A percentile compares a stretch with the other conserved stretches of the same genome.
These are phyloP conservation scores for Turdus rufiventris DNA, from an alignment of 2,113 vertebrate species.

Conservation along the genomic window DNA sequence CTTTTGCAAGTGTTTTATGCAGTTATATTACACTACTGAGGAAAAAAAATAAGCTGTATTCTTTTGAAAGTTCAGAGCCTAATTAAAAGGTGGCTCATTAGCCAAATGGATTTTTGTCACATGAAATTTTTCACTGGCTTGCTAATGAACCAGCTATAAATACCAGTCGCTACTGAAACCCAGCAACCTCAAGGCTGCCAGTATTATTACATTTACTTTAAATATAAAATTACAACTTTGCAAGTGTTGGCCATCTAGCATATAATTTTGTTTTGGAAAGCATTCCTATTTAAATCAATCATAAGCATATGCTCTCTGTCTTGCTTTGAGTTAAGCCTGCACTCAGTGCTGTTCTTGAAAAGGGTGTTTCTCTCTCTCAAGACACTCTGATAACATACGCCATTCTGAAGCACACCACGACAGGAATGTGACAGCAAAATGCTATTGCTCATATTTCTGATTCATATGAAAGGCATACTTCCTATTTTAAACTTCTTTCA, in stretches of 20 bases:
- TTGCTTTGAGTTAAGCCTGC: background rate
- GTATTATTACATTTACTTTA: background rate
- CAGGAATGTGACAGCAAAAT: background rate
- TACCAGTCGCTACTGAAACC: background rate
- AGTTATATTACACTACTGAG: background rate
- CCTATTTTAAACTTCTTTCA: background rate
- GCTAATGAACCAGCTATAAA: conserved; percentile 27
- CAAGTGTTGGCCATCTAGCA: background rate
- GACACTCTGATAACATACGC: background rate
- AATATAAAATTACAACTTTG: background rate
- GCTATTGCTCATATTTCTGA: background rate
- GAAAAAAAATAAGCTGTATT: background rate
- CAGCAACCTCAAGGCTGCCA: background rate
- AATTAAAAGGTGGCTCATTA: conserved; percentile 32
- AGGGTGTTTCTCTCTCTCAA: background rate
- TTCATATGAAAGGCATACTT: background rate
- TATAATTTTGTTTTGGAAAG: conserved; percentile 12
- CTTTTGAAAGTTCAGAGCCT: conserved; percentile 18
- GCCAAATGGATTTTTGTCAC: conserved; percentile 17
- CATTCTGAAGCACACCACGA: background rate
- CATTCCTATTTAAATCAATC: background rate
- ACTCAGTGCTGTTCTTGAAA: background rate
- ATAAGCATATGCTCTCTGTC: background rate
- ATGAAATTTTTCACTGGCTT: conserved; percentile 12
- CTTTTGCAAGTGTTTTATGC: background rate